These are phyloP conservation scores for Pantelozetes paolii DNA, from an alignment of 2,888 invertebrate genomes.

Conservation along the genomic window DNA sequence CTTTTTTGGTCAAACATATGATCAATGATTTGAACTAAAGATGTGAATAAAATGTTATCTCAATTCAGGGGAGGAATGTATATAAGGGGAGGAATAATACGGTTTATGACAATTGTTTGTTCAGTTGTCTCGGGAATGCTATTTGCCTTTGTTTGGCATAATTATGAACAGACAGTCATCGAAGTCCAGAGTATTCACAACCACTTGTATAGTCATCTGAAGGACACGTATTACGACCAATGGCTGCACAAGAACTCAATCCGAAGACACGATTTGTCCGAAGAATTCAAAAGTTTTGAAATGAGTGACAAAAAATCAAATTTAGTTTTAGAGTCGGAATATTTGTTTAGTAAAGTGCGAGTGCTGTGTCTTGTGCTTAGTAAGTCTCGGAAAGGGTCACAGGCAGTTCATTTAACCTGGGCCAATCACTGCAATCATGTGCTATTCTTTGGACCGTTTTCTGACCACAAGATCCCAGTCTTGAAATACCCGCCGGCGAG, in stretches of 20 bases:
- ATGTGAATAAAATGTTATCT: too few species aligned
- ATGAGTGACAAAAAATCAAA: neutral
- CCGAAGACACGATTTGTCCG: conserved; percentile 38
- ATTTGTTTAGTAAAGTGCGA: conserved; percentile 43
- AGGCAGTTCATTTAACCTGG: conserved; percentile 48
- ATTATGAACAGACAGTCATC: conserved; percentile 48
- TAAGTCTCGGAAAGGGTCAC: conserved; percentile 45
- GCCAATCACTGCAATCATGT: conserved; percentile 48
- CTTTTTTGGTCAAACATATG: too few species aligned
- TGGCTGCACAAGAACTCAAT: conserved; percentile 46
- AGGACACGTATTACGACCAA: conserved; percentile 44
- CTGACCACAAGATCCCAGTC: conserved; percentile 47
- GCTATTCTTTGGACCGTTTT: conserved; percentile 47
- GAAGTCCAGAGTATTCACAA: conserved; percentile 17
- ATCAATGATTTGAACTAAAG: too few species aligned
- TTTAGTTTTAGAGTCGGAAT: conserved; percentile 43
- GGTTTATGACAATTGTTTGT: conserved; percentile 43
- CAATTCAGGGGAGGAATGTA: too few species aligned
- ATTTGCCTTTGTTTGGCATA: conserved; percentile 48
- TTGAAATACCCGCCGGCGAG: conserved; percentile 46
- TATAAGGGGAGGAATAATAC: neutral
- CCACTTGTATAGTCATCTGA: conserved; percentile 43
- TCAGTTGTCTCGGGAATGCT: conserved; percentile 48
- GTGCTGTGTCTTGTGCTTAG: conserved; percentile 48
- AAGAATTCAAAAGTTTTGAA: conserved; percentile 44